Evolutionary conservation across 2,797 vertebrate genomes (phyloP).

Genomic region (Cryptoprocta ferox): DNA sequence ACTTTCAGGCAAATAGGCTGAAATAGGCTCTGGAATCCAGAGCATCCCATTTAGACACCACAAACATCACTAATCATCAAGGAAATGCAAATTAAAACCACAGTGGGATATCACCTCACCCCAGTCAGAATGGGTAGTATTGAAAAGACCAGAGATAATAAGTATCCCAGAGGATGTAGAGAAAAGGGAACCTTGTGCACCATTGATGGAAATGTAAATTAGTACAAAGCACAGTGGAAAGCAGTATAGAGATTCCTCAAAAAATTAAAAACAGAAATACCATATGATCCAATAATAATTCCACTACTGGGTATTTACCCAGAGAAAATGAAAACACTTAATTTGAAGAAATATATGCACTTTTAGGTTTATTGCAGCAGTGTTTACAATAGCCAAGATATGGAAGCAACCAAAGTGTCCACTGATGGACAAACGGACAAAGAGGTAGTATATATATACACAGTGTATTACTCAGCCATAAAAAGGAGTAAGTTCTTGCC

Average conservation of each 20-base stretch:
- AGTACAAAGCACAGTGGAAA: neutral
- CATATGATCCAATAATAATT: neutral
- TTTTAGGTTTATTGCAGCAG: neutral
- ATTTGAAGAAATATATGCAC: neutral
- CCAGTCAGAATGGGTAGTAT: neutral
- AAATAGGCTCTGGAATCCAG: too few species aligned
- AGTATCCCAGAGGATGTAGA: neutral
- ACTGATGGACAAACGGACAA: neutral
- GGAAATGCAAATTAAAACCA: neutral
- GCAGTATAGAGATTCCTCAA: neutral
- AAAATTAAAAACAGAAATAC: neutral
- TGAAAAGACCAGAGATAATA: neutral
- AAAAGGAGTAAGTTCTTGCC: neutral
- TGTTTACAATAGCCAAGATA: neutral
- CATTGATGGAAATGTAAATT: neutral
- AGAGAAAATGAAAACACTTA: neutral
- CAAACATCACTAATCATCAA: neutral
- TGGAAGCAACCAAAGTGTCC: neutral
- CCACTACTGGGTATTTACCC: neutral
- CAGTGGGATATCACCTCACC: neutral
- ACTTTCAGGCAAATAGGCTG: too few species aligned
- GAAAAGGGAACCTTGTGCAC: neutral
- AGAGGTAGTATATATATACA: neutral
- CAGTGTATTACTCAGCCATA: neutral
- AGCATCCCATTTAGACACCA: too few species aligned